These are phyloP conservation scores for Elaphurus davidianus DNA, from an alignment of 2,113 vertebrate species.

Conservation along the genomic window DNA sequence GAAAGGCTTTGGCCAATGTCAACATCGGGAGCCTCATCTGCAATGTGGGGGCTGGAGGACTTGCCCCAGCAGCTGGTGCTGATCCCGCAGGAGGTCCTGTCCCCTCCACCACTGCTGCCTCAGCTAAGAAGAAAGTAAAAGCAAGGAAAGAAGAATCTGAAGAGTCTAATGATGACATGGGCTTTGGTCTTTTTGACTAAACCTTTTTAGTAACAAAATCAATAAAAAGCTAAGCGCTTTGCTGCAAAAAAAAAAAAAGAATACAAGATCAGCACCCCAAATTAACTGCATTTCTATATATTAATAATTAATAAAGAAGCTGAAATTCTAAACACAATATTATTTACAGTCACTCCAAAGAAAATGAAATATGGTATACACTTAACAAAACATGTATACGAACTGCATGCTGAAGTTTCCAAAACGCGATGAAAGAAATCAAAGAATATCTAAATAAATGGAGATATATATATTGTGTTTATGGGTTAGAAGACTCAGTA, in stretches of 20 bases:
- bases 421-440: slow-evolving; percentile 8
- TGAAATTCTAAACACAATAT: background rate
- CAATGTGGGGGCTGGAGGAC: background rate
- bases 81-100: background rate
- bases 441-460: slow-evolving; percentile 29
- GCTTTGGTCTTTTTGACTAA: background rate
- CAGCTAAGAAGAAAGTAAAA: background rate
- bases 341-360: background rate
- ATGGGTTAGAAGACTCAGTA: background rate
- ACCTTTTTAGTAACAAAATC: background rate
- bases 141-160: background rate
- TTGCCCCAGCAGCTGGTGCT: background rate
- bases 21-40: background rate
- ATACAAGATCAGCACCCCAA: background rate
- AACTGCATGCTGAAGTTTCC: background rate
- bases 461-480: background rate
- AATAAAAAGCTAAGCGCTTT: background rate
- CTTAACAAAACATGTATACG: background rate
- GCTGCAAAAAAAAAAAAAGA: background rate
- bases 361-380: slow-evolving; percentile 7
- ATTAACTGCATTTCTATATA: background rate
- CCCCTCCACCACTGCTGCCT: background rate
- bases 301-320: background rate
- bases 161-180: background rate
- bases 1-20: background rate